Evolutionary conservation across 2,888 invertebrate genomes (phyloP), one percentile per base, ranked within the genome.

Genomic region (Amiota communis): DNA sequence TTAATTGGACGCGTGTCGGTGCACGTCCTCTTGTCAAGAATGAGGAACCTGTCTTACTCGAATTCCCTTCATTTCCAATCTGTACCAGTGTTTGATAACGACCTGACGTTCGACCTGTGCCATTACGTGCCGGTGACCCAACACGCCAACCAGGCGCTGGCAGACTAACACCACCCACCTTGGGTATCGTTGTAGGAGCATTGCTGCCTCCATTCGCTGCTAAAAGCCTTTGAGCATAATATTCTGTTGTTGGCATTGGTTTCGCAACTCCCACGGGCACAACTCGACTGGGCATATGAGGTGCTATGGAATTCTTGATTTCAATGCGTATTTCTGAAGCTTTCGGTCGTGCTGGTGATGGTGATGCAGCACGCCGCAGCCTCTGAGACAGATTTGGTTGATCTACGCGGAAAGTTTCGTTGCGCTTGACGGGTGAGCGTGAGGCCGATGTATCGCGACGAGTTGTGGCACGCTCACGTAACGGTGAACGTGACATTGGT

Each of bases 261-360:
- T 89, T 89, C 49, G 89, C 89, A 71, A 90, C 89, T 11, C 89
- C 89, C 49, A 89, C 87, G 1, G 89, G 89, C 49, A 90, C 89
- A 49, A 89, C 77, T 15, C 89, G 81, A 0, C 88, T 86, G 0
- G 89, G 89, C 51, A 88, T 81, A 69, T 88, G 87, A 0, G 89
- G 89, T 8, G 84, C 81, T 67, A 89, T 88, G 11, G 89, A 89
- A 72, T 89, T 89, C 76, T 88, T 90, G 48, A 90, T 87, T 78
- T 89, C 90, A 67, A 90, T 88, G 49, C 88, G 87, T 74, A 89
- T 89, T 48, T 46, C 65, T 49, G 48, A 48, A 17, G 65, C 48
- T 13, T 15, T 15, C 23, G 61, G 61, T 23, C 1, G 9, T 13
- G 70, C 73, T 57, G 73, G 82, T 70, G 71, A 86, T 36, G 78